Conservation (phyloP, 2,797 vertebrate species). For the Nasua narica region DNA sequence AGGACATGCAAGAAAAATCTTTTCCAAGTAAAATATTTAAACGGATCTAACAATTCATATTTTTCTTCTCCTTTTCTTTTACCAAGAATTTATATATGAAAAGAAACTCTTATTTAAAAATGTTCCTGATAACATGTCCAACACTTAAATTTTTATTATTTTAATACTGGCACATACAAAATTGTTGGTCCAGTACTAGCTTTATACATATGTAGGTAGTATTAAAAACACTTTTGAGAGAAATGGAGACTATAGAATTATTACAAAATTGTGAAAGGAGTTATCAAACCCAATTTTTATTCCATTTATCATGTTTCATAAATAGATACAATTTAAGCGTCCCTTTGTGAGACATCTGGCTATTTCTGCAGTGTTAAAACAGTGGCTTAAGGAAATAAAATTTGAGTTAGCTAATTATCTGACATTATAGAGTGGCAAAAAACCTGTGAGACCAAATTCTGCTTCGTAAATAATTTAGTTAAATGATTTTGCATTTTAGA, state of each 20-base stretch:
- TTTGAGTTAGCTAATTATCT: slow-evolving; percentile 32
- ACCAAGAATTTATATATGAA: slow-evolving; percentile 43
- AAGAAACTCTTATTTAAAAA: slow-evolving; percentile 36
- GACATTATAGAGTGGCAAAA: neutral
- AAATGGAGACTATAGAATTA: slow-evolving; percentile 19
- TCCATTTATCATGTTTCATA: slow-evolving; percentile 28
- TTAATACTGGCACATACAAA: slow-evolving; percentile 13
- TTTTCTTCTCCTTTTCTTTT: slow-evolving; percentile 39
- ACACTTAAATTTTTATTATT: slow-evolving; percentile 17
- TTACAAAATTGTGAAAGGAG: slow-evolving; percentile 30
- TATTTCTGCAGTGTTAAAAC: slow-evolving; percentile 4
- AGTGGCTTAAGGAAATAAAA: neutral
- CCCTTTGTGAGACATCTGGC: neutral
- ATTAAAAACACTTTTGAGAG: slow-evolving; percentile 46
- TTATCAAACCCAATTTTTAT: slow-evolving; percentile 30
- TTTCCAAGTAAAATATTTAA: slow-evolving; percentile 28
- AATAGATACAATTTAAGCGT: slow-evolving; percentile 13
- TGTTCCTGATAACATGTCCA: neutral
- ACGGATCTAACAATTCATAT: neutral
- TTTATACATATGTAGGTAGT: slow-evolving; percentile 25
- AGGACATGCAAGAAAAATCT: neutral
- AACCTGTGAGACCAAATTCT: slow-evolving; percentile 16
- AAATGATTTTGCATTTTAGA: slow-evolving; percentile 37
- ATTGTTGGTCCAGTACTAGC: slow-evolving; percentile 12
- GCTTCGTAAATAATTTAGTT: slow-evolving; percentile 19